phyloP scores from a whole-genome alignment of 2,113 vertebrate species.

The Clupea harengus region DNA sequence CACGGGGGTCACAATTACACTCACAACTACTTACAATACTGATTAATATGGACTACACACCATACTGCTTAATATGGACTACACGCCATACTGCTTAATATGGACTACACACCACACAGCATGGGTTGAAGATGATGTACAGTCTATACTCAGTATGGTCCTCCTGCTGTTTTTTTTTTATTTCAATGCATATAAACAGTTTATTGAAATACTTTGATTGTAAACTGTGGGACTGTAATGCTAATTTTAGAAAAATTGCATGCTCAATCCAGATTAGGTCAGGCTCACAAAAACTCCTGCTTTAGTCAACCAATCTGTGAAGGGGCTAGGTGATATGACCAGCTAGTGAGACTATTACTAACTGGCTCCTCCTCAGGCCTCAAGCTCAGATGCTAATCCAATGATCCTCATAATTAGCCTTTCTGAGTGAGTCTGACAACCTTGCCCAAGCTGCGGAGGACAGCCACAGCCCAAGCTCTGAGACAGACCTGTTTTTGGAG shows the following conservation, averaged over 20 bases:
- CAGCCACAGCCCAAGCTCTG: neutral
- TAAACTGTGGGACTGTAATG: neutral
- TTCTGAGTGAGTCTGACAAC: slow-evolving; percentile 26
- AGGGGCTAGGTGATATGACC: slow-evolving; percentile 21
- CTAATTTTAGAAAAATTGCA: neutral
- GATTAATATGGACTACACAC: too few species aligned
- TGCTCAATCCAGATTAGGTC: slow-evolving; percentile 21
- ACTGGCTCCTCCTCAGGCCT: slow-evolving; percentile 34
- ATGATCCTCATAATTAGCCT: slow-evolving; percentile 52
- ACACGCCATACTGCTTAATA: neutral
- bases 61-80: too few species aligned
- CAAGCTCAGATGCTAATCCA: slow-evolving; percentile 56
- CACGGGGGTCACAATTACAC: too few species aligned
- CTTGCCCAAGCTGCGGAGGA: neutral
- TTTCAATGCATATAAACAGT: neutral
- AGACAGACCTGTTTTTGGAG: neutral
- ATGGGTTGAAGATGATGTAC: neutral
- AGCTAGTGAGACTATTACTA: slow-evolving; percentile 29
- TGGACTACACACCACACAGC: neutral
- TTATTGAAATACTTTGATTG: neutral
- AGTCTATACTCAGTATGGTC: neutral
- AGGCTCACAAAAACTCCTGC: neutral
- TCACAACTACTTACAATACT: too few species aligned
- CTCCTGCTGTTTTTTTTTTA: neutral
- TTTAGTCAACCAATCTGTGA: neutral